These are phyloP conservation scores for Puffinus mauretanicus DNA, from an alignment of 2,113 vertebrate genomes.

Conservation along the genomic window DNA sequence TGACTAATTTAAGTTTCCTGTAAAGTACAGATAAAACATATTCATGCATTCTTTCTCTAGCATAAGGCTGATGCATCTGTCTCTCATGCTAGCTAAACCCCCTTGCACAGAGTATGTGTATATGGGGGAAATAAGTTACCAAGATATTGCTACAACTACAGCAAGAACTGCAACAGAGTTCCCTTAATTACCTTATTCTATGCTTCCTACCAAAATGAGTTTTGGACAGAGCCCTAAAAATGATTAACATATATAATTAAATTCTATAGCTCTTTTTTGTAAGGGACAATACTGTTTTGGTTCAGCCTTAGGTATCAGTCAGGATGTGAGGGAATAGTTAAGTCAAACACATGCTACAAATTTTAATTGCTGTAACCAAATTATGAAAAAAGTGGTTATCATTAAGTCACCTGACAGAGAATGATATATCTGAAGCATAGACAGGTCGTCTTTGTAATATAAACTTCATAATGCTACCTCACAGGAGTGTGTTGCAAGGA, in stretches of 20 bases:
- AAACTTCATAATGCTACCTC: not conserved
- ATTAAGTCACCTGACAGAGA: not conserved
- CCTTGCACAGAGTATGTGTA: not conserved
- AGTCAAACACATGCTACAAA: conserved; percentile 34
- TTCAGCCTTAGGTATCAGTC: not conserved
- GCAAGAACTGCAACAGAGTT: not conserved
- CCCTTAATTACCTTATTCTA: not conserved
- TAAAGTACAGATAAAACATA: not conserved
- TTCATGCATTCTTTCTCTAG: not conserved
- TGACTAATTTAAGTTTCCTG: not conserved
- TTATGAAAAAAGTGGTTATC: not conserved
- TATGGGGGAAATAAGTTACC: not conserved
- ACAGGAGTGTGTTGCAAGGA: not conserved
- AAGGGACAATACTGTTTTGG: not conserved
- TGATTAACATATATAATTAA: not conserved
- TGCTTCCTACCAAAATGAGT: not conserved
- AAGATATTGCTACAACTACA: not conserved
- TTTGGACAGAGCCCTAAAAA: not conserved
- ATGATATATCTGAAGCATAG: not conserved
- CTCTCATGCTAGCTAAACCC: not conserved
- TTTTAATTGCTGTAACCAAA: conserved; percentile 34
- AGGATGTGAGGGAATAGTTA: not conserved
- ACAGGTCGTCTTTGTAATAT: not conserved
- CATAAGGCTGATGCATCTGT: not conserved
- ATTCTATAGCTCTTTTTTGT: rapidly evolving